Evolutionary conservation across 2,888 invertebrate species (phyloP), one percentile per base, ranked within the genome.

Genomic region (Drosophila kambysellisi): DNA sequence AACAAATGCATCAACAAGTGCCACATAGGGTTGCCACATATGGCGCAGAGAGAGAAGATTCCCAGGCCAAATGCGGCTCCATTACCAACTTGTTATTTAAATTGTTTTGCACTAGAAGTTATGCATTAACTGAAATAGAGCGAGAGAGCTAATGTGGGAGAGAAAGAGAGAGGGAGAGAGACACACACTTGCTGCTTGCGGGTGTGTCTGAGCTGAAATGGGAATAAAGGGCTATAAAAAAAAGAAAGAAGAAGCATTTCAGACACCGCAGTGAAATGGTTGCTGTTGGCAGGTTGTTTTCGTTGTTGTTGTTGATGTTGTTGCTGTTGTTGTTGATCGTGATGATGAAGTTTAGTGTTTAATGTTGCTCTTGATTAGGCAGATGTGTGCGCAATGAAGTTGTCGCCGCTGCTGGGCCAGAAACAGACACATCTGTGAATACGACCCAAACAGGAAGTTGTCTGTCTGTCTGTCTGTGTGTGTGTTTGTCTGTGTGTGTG

Each of bases 31-130:
- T 64, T 83, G 56, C 82, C 83, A 83, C 84, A 83, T 76, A 53
- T 76, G 72, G 56, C 59, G 63, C 52, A 48, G 53, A 46, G 30
- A 48, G 43, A 48, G 53, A 50, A 72, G 81, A 65, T 83, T 83
- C 87, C 81, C 82, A 83, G 83, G 78, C 75, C 79, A 69, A 68
- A 72, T 80, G 80, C 75, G 76, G 76, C 76, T 88, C 83, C 83
- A 88, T 82, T 84, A 82, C 88, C 85, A 82, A 80, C 78, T 75
- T 70, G 67, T 70, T 83, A 84, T 84, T 83, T 84, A 82, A 83
- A 83, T 84, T 87, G 84, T 82, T 87, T 79, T 84, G 77, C 37
- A 71, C 84, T 72, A 77, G 68, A 83, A 79, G 70, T 52, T 62
- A 69, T 68, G 70, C 67, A 71, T 50, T 62, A 51, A 17, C 37